Base-by-base conservation (phyloP, 2,888 invertebrate genomes). In the Crepidodera aurea region DNA sequence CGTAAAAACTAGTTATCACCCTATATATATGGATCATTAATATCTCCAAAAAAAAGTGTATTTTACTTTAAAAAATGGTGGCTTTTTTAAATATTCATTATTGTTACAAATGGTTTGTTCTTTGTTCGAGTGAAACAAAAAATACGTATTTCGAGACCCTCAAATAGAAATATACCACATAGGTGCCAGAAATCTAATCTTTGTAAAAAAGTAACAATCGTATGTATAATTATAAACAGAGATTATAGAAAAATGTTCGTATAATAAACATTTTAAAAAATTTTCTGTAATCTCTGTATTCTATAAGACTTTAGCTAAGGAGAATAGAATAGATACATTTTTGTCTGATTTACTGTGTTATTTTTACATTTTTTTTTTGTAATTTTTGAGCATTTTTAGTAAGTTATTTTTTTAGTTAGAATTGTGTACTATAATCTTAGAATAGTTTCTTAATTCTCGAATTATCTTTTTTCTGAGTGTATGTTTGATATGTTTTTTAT, bases 141-240 rank as follows among this genome's bases (percentile, higher is more conserved):
- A 61, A 59, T 48, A 44, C 50, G 34, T 15, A 32, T 29, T 29
- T 55, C 42, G 54, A 50, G 34, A 51, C 34, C 27, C 29, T 59
- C 40, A 51, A 65, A 69, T 69, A 64, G 69, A 70, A 71, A 71
- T 69, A 73, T 74, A 74, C 74, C 74, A 64, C 66, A 67, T 66
- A 70, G 73, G 73, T 71, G 73, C 73, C 73, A 71, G 69, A 70
- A 65, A 48, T 65, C 66, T 72, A 70, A 67, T 64, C 67, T 69
- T 69, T 71, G 67, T 69, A 70, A 68, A 71, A 68, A 69, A 64
- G 69, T 70, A 71, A 75, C 74, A 75, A 75, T 74, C 73, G 71
- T 73, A 72, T 69, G 62, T 70, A 71, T 67, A 65, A 57, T 62
- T 64, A 48, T 48, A 66, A 66, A 44, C 37, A 65, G 68, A 68